phyloP scores from a whole-genome alignment of 2,888 invertebrate species.

The Eugnorisma glareosa region DNA sequence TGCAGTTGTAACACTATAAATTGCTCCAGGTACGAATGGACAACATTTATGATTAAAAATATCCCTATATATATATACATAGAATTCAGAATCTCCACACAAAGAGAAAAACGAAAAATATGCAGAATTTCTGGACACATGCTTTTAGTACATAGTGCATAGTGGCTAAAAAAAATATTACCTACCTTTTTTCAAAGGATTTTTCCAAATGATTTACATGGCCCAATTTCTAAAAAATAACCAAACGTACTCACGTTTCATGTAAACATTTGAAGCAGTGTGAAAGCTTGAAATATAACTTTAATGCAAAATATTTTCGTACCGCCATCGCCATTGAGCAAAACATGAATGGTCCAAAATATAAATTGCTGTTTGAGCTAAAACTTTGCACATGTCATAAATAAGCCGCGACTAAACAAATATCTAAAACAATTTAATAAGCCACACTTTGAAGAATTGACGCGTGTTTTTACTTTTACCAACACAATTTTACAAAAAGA shows the following conservation, averaged over 20 bases:
- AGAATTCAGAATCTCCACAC: not conserved
- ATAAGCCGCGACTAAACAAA: slow-evolving; percentile 33
- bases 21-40: not conserved
- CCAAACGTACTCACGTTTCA: not conserved
- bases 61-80: no score
- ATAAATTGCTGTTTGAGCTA: slow-evolving; percentile 47
- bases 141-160: not conserved
- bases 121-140: not conserved
- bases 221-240: not conserved
- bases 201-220: not conserved
- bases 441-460: not conserved
- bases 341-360: slow-evolving; percentile 48
- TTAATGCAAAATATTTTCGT: slow-evolving; percentile 38
- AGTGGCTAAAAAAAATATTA: not conserved
- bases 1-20: not conserved
- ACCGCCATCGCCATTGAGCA: slow-evolving; percentile 22
- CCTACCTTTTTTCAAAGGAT: no score
- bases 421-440: slow-evolving; percentile 3
- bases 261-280: slow-evolving; percentile 14
- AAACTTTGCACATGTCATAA: slow-evolving; percentile 44
- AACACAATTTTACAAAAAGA: not conserved
- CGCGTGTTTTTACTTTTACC: not conserved
- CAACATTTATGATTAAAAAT: not conserved
- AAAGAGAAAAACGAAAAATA: not conserved
- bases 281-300: slow-evolving; percentile 44